Base-by-base conservation (phyloP, 92 coral and sea anemone genomes). In the Bergia sp. region DNA sequence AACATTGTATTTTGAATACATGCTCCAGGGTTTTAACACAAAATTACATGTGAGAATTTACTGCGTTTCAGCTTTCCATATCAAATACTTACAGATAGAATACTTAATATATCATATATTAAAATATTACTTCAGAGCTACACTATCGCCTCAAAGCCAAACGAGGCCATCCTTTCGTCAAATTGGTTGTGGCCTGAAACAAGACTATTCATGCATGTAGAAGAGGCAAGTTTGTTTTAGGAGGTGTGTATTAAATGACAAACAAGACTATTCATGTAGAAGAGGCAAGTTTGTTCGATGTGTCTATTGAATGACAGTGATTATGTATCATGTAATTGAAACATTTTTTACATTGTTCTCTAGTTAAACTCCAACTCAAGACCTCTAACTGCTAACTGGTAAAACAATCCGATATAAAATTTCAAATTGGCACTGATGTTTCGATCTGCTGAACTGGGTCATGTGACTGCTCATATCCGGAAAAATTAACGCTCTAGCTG, bases 1-100 rank as follows among this genome's bases (percentile, higher is more conserved):
- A 79, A 23, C 67, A 47, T n/a, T 49, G 82, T 79, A 49, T 79
- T 79, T 79, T 79, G 82, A 79, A 79, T 79, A 49, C 82, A 79
- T 79, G 82, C 39, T 79, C 40, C 82, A 79, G 11, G 40, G 9
- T 23, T 42, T 37, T 61, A 61, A 61, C 69, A 61, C 69, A 61
- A 61, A 61, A 79, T 73, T 73, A 73, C 77, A 73, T 38, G 77
- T 37, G 77, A 36, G 6, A 79, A 79, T 79, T 49, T 45, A 44
- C 82, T 45, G 82, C 21, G 65, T 45, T 45, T 49, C 61, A 49
- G 20, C 82, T 47, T 45, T 79, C 65, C 65, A 45, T 79, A 79
- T 10, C 66, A 3, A 79, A 50, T 79, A 79, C 41, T 79, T 79
- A 50, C 61, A 79, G 82, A 79, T 79, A 79, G 42, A 21, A 18